Conservation (phyloP, 2,888 invertebrate genomes). For the Mythimna lalbum region DNA sequence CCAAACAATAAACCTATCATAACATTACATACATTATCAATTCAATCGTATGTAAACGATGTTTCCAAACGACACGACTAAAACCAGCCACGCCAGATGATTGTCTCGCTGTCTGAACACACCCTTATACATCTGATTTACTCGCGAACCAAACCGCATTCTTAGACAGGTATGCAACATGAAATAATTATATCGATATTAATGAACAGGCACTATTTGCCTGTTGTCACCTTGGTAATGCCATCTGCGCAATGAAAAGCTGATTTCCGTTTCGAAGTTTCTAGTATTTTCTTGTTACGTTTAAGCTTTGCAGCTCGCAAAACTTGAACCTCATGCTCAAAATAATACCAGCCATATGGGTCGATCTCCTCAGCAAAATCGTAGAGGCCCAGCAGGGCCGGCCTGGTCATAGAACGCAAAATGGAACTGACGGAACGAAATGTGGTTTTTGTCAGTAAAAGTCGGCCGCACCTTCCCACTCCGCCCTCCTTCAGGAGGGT, state of each 20-base stretch:
- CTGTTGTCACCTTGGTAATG: conserved; percentile 26
- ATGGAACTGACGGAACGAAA: too few species aligned
- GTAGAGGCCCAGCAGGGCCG: too few species aligned
- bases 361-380: too few species aligned
- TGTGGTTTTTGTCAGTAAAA: too few species aligned
- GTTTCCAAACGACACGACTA: conserved; percentile 7
- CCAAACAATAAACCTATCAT: background rate
- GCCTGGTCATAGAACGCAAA: too few species aligned
- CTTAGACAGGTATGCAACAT: conserved; percentile 53
- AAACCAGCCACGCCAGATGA: conserved; percentile 23
- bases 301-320: background rate
- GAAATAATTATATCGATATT: conserved; percentile 48
- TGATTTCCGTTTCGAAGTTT: conserved; percentile 25
- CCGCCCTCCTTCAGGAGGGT: too few species aligned
- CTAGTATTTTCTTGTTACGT: conserved; percentile 1
- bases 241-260: conserved; percentile 36
- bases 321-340: too few species aligned
- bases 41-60: conserved; percentile 11
- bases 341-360: too few species aligned
- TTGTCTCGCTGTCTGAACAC: conserved; percentile 40
- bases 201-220: conserved; percentile 26
- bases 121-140: conserved; percentile 50
- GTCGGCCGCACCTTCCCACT: too few species aligned
- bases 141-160: conserved; percentile 51
- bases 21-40: background rate